Evolutionary conservation across 2,888 invertebrate genomes (phyloP).

Genomic region (Altica lythri): DNA sequence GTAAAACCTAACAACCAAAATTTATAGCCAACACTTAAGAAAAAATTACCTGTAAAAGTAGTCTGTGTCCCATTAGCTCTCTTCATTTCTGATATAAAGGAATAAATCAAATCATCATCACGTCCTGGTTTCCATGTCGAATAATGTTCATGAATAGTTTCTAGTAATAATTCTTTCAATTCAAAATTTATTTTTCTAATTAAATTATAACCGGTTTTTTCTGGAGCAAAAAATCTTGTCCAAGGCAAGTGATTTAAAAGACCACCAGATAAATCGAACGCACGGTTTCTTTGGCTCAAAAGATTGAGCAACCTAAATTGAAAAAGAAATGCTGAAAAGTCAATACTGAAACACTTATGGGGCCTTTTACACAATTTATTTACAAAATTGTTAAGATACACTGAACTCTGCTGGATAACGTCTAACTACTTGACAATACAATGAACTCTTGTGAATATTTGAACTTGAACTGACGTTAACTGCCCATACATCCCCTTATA

Average conservation of each 20-base stretch:
- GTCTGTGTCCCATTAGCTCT: slow-evolving; percentile 45
- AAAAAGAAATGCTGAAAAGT: too few species aligned
- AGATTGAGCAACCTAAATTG: slow-evolving; percentile 57
- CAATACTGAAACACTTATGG: too few species aligned
- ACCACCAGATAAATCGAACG: slow-evolving; percentile 58
- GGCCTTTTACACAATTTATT: too few species aligned
- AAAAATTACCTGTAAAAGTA: slow-evolving; percentile 56
- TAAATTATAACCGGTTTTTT: slow-evolving; percentile 65
- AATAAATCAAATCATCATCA: slow-evolving; percentile 65
- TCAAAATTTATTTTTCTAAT: slow-evolving; percentile 62
- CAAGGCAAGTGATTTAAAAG: slow-evolving; percentile 66
- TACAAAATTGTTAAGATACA: too few species aligned
- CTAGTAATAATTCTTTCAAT: slow-evolving; percentile 61
- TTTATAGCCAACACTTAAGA: too few species aligned
- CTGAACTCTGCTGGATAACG: too few species aligned
- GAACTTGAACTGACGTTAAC: too few species aligned
- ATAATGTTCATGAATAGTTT: slow-evolving; percentile 64
- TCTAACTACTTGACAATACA: too few species aligned
- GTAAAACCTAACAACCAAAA: too few species aligned
- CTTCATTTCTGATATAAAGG: slow-evolving; percentile 67
- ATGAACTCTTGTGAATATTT: too few species aligned
- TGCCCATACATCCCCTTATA: too few species aligned
- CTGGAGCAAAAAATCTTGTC: slow-evolving; percentile 66
- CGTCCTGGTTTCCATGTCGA: slow-evolving; percentile 56
- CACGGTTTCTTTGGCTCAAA: slow-evolving; percentile 59